Percentiles rank a stretch among this genome's conserved stretches.
phyloP scores from a whole-genome alignment of 2,113 vertebrate species.

The Argyrosomus japonicus region DNA sequence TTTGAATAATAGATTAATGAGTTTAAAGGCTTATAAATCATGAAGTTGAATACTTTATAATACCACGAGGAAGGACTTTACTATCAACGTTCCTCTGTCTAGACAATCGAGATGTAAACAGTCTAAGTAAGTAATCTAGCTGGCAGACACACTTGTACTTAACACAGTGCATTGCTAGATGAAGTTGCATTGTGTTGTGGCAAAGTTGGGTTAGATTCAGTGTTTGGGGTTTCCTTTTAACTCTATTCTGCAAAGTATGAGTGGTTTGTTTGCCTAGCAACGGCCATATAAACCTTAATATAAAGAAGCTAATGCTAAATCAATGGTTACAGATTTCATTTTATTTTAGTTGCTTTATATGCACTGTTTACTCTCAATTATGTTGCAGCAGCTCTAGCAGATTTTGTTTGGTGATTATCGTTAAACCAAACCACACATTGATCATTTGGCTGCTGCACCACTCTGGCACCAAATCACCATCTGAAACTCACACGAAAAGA shows the following conservation, averaged over 20 bases:
- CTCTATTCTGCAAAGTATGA: constrained; percentile 13
- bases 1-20: no score
- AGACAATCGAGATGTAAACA: neutral
- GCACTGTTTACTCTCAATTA: neutral
- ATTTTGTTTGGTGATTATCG: neutral
- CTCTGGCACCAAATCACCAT: neutral
- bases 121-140: neutral
- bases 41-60: no score
- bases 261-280: constrained; percentile 1
- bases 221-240: no score
- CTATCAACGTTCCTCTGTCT: neutral
- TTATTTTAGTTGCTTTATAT: neutral
- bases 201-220: no score
- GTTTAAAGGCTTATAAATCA: no score
- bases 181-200: no score
- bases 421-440: constrained; percentile 18
- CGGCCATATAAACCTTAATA: neutral
- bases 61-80: no score
- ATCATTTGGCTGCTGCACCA: neutral
- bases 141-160: no score
- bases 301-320: neutral
- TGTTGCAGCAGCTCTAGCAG: neutral
- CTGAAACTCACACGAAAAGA: constrained; percentile 29
- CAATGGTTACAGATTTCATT: neutral
- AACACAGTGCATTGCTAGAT: no score